Evolutionary conservation across 2,113 vertebrate genomes (phyloP), one percentile per base, ranked within the genome.

Genomic region (Notechis scutatus): DNA sequence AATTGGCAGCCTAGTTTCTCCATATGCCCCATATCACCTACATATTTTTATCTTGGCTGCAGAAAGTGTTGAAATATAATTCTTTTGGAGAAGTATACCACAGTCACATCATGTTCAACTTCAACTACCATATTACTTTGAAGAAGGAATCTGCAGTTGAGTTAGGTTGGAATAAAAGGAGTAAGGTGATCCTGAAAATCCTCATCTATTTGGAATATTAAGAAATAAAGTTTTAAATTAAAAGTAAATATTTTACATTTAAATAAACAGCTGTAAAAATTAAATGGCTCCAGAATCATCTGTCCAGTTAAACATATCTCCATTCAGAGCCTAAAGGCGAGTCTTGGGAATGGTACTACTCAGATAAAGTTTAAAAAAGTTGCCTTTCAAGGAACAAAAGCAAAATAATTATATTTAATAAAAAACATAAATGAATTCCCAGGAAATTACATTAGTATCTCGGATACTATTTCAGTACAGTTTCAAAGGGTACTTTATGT

Each of bases 401-500:
- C 52, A 57, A 89, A 91, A 85, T 91, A 52, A 91, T 91, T 85
- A 81, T 23, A 59, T 91, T 34, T 56, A 89, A 69, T 42, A 52
- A 87, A 85, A n/a, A 47, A 5, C 55, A 85, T 55, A 34, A 88
- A 85, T 85, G 18, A 50, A 59, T 92, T 61, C 55, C 64, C 86
- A 88, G 61, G 86, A 91, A 89, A 91, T 88, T 85, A 88, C 59
- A 91, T 88, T 81, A 88, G 85, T n/a, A 56, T 69, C 14, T 93
- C 59, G 52, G 93, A 88, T 45, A 64, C 39, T 8, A 29, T 91
- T 87, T 87, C 86, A 88, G 64, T 85, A 34, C 18, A 81, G 21
- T 91, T 85, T 93, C 90, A 85, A 89, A 81, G 11, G 20, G 52
- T 89, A 91, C 39, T 56, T 93, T 93, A 88, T 34, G 54, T 93